Base-by-base conservation (phyloP, 2,797 vertebrate genomes). In the Arnoldichthys spilopterus region DNA sequence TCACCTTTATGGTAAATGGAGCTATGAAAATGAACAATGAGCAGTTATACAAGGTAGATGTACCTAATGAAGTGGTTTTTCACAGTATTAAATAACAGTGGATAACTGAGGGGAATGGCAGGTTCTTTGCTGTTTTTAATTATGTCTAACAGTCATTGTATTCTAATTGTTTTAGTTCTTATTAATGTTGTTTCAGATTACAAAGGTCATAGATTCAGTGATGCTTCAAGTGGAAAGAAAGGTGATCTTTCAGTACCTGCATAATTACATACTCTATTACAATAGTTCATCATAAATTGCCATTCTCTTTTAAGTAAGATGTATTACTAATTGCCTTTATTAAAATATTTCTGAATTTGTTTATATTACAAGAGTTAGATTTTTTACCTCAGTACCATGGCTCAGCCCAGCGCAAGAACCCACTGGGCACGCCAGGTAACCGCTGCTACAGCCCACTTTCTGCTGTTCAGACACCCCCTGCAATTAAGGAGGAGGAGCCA, bases 401-500 rank as follows among this genome's bases (percentile, higher is more conserved):
- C 15, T 88, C 90, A 77, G 88, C 92, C 8, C 90, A 90, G 72
- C 95, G 96, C 77, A 96, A 94, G 90, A 94, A 86, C 20, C 89
- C 93, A 0, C 84, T 92, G 73, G 74, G 90, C 1, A 86, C 87
- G 20, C 89, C 94, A 0, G 90, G 83, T 0, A 64, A 92, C 0
- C 91, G 89, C 0, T 84, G 88, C 83, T 95, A 93, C 69, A 97
- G 94, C 82, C 94, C 95, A 0, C 89, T 96, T 43, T 92, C 91
- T 7, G 45, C 84, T 59, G 92, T 95, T 83, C 77, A 92, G 87
- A 91, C 86, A 79, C 95, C 89, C 51, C 95, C 86, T 0, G 74
- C 92, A n/a, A 88, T 96, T 87, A 96, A 91, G 88, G 97, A 97
- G 70, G 96, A 98, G 76, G 94, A 95, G 83, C 88, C 92, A 16